These are phyloP conservation scores for Zosterops japonicus DNA, from an alignment of 2,113 vertebrate species.

Conservation along the genomic window DNA sequence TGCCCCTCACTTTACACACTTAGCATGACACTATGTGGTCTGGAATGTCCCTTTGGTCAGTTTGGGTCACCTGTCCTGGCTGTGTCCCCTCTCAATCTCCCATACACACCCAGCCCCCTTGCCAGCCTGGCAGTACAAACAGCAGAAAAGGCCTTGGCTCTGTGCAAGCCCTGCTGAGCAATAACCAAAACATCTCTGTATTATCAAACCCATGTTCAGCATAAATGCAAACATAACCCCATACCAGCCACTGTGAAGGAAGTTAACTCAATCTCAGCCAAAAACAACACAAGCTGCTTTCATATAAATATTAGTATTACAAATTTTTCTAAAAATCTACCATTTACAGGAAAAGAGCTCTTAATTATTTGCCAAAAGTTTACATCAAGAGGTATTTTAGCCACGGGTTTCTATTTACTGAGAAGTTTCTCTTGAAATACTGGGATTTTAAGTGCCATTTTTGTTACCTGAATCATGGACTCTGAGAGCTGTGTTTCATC, in stretches of 20 bases:
- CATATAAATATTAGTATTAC: neutral
- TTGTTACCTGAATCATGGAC: conserved; percentile 93
- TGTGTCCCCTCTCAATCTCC: neutral
- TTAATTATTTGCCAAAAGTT: conserved; percentile 51
- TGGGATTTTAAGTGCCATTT: conserved; percentile 11
- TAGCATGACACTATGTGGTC: rapidly evolving
- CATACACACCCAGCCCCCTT: too few species aligned
- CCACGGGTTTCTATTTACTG: conserved; percentile 35
- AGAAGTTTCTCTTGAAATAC: conserved; percentile 43
- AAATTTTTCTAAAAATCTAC: neutral
- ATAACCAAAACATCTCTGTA: neutral
- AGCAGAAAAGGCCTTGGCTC: neutral
- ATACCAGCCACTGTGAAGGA: neutral
- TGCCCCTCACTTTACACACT: neutral
- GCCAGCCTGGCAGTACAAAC: rapidly evolving
- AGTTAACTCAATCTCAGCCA: neutral
- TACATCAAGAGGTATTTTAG: conserved; percentile 34
- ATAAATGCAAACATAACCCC: neutral
- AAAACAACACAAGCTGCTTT: neutral
- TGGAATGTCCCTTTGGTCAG: neutral
- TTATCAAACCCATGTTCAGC: neutral
- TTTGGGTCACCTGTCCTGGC: neutral
- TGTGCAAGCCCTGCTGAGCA: neutral
- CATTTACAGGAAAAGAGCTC: neutral
- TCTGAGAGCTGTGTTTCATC: conserved; percentile 93